These are phyloP conservation scores for Mustela erminea DNA, from an alignment of 2,797 vertebrate genomes.

Conservation along the genomic window DNA sequence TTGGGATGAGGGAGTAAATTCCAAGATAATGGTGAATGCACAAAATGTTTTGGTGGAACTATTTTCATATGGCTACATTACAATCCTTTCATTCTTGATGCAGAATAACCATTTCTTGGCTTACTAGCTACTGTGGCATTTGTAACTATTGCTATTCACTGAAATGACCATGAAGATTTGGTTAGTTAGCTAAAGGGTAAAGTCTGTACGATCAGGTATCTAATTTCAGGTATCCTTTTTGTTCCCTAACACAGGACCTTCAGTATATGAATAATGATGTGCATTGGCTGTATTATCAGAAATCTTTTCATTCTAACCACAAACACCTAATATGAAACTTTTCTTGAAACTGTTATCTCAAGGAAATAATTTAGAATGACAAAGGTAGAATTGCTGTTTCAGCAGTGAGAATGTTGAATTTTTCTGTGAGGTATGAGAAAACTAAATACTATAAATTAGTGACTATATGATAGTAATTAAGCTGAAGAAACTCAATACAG, in stretches of 20 bases:
- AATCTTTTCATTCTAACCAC: conserved; percentile 54
- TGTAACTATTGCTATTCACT: neutral
- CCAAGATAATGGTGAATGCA: neutral
- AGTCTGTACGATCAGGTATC: neutral
- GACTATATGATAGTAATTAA: conserved; percentile 51
- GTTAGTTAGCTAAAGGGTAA: neutral
- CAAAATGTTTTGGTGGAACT: neutral
- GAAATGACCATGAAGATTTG: neutral
- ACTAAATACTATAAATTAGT: conserved; percentile 51
- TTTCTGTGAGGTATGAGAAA: conserved; percentile 65
- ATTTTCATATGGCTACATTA: neutral
- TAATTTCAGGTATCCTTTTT: conserved; percentile 49
- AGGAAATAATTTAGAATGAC: conserved; percentile 66
- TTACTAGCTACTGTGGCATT: neutral
- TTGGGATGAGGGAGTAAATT: neutral
- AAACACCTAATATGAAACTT: conserved; percentile 31
- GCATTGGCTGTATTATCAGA: conserved; percentile 51
- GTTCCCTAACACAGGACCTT: conserved; percentile 28
- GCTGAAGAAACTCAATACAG: conserved; percentile 36
- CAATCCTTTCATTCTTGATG: neutral
- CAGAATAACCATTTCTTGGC: neutral
- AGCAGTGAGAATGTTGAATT: conserved; percentile 61
- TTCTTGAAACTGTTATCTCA: conserved; percentile 62
- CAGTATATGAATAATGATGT: conserved; percentile 39
- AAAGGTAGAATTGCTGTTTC: conserved; percentile 62